These are phyloP conservation scores for Halisarca cf. caerulea DNA, from an alignment of 37 sponge, comb jelly and placozoan species.

Conservation along the genomic window DNA sequence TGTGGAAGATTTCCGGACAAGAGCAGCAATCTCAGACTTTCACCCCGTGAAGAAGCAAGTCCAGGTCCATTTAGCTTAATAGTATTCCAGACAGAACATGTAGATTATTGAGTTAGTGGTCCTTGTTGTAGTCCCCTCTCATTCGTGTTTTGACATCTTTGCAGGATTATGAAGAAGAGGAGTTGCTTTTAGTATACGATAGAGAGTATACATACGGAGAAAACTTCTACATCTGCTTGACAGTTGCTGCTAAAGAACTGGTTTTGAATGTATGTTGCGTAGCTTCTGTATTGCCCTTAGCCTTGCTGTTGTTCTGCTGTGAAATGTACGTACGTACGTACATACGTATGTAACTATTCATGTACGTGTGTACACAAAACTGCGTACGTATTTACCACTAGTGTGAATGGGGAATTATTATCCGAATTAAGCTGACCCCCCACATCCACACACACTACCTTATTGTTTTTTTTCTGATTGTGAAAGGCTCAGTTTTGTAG, in stretches of 20 bases:
- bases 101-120: no score
- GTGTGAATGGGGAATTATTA: no score
- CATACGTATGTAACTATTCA: no score
- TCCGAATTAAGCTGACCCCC: no score
- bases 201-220: conserved; percentile 91
- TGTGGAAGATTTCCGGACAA: conserved; percentile 85
- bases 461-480: no score
- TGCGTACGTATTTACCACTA: no score
- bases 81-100: no score
- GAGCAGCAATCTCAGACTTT: conserved; percentile 94
- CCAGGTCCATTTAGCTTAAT: conserved; percentile 38
- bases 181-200: conserved; percentile 91
- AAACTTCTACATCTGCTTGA: conserved; percentile 93
- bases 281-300: no score
- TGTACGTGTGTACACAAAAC: background rate
- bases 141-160: background rate
- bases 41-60: conserved; percentile 84
- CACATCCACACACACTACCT: no score
- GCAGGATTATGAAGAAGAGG: conserved; percentile 84
- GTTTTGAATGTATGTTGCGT: conserved; percentile 80
- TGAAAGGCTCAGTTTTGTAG: no score
- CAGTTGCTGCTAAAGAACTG: conserved; percentile 88
- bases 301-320: background rate
- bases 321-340: no score
- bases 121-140: background rate